These are phyloP conservation scores for Meteorus colon DNA, from an alignment of 2,888 invertebrate genomes.

Conservation along the genomic window DNA sequence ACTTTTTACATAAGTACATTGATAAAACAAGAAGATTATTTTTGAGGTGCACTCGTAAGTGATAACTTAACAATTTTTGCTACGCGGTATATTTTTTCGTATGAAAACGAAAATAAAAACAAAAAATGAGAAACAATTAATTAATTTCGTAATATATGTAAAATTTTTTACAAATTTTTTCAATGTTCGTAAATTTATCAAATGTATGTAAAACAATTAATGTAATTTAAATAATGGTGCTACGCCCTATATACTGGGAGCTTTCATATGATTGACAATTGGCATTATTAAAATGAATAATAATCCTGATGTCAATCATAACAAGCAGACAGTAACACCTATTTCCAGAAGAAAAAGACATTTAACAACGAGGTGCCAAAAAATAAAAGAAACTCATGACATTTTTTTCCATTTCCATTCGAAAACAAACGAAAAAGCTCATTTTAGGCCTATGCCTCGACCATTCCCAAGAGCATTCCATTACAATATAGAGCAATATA, in stretches of 20 bases:
- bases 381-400: constrained; percentile 42
- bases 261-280: constrained; percentile 32
- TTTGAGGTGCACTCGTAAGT: constrained; percentile 49
- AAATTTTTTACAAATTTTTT: constrained; percentile 46
- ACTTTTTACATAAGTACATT: constrained; percentile 51
- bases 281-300: constrained; percentile 29
- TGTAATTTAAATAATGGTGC: constrained; percentile 54
- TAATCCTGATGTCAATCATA: constrained; percentile 38
- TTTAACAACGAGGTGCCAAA: constrained; percentile 55
- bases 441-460: constrained; percentile 24
- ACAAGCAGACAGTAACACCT: constrained; percentile 47
- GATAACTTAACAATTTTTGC: constrained; percentile 53
- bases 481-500: constrained; percentile 38
- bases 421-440: constrained; percentile 2
- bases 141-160: constrained; percentile 35
- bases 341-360: constrained; percentile 23
- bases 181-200: constrained; percentile 50
- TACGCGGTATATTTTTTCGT: constrained; percentile 53
- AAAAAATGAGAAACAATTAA: constrained; percentile 30
- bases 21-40: constrained; percentile 50
- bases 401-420: constrained; percentile 35
- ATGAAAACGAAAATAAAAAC: constrained; percentile 32
- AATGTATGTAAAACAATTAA: constrained; percentile 49
- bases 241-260: constrained; percentile 47
- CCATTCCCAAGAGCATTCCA: constrained; percentile 50